Conservation (phyloP, 2,113 vertebrate species). For the Myotis yumanensis region DNA sequence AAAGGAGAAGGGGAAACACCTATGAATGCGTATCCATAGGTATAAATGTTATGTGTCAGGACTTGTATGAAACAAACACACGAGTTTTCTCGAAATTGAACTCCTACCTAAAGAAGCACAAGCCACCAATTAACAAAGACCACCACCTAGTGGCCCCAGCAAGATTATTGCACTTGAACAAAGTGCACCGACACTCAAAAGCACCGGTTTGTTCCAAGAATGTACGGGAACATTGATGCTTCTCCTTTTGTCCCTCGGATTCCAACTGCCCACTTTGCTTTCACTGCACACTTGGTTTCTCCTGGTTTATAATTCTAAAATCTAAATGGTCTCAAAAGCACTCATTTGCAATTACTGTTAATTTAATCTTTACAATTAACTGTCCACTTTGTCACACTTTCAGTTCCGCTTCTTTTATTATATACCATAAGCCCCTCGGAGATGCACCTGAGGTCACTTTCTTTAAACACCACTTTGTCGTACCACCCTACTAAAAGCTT, state of each 20-base stretch:
- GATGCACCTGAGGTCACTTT: neutral
- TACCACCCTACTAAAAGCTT: neutral
- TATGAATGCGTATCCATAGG: neutral
- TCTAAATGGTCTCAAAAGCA: neutral
- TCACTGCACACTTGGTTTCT: neutral
- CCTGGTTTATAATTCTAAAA: neutral
- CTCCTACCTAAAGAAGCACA: neutral
- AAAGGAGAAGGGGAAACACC: neutral
- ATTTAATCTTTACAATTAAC: conserved; percentile 5
- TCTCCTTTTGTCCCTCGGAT: neutral
- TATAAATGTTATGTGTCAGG: neutral
- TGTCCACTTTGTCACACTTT: neutral
- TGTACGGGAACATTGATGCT: neutral
- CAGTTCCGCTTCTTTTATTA: neutral
- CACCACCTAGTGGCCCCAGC: conserved; percentile 74
- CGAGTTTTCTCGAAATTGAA: neutral
- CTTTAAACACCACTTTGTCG: neutral
- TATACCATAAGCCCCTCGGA: neutral
- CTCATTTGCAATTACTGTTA: conserved; percentile 19
- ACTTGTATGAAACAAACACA: conserved; percentile 1
- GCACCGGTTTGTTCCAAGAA: neutral
- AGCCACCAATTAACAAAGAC: conserved; percentile 71
- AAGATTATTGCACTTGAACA: conserved; percentile 37
- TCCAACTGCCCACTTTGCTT: neutral
- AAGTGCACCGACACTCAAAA: neutral